A percentile compares a stretch with the other conserved stretches of the same genome.
These are phyloP conservation scores for Zoanthus sociatus DNA, from an alignment of 92 coral and sea anemone genomes.

Conservation along the genomic window DNA sequence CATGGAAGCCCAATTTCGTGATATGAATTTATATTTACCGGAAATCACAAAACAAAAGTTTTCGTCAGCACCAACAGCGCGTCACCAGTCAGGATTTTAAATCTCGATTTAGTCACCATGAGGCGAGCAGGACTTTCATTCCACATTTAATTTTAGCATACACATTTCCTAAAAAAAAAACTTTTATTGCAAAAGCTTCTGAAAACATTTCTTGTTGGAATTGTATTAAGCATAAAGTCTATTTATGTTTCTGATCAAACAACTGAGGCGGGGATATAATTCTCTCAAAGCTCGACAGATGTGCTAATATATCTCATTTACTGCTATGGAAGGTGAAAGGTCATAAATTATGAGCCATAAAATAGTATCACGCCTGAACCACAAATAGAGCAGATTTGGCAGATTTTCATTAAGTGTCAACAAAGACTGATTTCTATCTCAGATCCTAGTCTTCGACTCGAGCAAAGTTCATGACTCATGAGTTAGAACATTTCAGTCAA, in stretches of 20 bases:
- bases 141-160: background rate
- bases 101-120: conserved; percentile 34
- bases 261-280: background rate
- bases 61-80: conserved; percentile 6
- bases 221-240: background rate
- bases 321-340: conserved; percentile 45
- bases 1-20: conserved; percentile 30
- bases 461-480: background rate
- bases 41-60: conserved; percentile 30
- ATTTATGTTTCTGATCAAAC: background rate
- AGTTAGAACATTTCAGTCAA: background rate
- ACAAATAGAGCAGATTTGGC: conserved; percentile 27
- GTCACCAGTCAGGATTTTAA: background rate
- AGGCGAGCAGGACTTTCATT: background rate
- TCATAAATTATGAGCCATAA: conserved; percentile 50
- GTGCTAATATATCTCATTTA: conserved; percentile 50
- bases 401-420: conserved; percentile 43
- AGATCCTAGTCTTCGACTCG: background rate
- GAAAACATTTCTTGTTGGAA: background rate
- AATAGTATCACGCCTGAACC: conserved; percentile 48
- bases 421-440: conserved; percentile 3
- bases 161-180: background rate
- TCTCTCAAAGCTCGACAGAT: conserved; percentile 21
- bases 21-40: conserved; percentile 27
- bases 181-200: background rate